Conservation (phyloP, 2,888 invertebrate species). For the Pegoplata infirma region DNA sequence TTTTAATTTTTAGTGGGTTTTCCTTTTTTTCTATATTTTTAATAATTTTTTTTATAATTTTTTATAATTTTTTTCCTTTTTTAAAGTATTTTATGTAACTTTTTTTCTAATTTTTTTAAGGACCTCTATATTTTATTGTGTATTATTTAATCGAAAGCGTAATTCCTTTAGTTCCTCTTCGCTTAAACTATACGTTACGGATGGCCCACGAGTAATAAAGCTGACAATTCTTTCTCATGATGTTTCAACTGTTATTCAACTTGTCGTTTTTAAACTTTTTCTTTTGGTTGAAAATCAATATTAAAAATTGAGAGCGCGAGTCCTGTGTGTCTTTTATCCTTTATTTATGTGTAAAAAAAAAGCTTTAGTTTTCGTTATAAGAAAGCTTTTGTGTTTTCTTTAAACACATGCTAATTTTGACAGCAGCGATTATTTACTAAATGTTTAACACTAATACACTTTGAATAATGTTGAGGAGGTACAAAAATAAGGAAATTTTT, state of each 20-base stretch:
- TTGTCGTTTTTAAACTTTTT: constrained; percentile 52
- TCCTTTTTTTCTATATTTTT: constrained; percentile 2
- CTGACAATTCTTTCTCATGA: constrained; percentile 65
- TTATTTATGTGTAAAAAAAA: too few species aligned
- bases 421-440: constrained; percentile 20
- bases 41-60: background rate
- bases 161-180: constrained; percentile 66
- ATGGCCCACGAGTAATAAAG: constrained; percentile 66
- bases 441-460: constrained; percentile 10
- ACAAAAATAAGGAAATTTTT: too few species aligned
- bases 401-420: constrained; percentile 53
- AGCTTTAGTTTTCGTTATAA: constrained; percentile 19
- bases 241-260: constrained; percentile 66
- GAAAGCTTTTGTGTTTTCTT: constrained; percentile 46
- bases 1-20: constrained; percentile 10
- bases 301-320: constrained; percentile 57
- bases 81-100: constrained; percentile 60
- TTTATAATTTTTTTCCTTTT: constrained; percentile 19
- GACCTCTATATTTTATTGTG: constrained; percentile 57
- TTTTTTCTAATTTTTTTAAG: constrained; percentile 51
- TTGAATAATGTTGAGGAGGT: background rate
- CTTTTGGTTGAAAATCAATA: constrained; percentile 68
- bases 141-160: constrained; percentile 64
- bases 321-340: constrained; percentile 37
- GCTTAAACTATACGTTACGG: constrained; percentile 65